phyloP scores from a whole-genome alignment of 2,113 vertebrate species.

The Formicarius rufipectus region DNA sequence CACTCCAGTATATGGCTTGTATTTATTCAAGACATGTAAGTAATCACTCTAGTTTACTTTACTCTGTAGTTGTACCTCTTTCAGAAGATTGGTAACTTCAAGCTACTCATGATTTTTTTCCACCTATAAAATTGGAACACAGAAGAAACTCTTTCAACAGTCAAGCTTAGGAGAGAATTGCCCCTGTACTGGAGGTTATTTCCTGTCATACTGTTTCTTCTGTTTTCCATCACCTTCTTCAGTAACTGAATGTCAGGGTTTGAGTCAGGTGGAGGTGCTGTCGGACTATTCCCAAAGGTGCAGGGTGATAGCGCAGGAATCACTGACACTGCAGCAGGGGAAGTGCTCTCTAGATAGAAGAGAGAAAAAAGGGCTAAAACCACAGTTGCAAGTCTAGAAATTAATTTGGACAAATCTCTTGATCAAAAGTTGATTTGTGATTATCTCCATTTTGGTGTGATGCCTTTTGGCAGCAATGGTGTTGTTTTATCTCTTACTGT shows the following conservation, averaged over 20 bases:
- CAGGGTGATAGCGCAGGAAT: not conserved
- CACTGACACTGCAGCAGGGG: not conserved
- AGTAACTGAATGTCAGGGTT: not conserved
- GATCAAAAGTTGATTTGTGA: not conserved
- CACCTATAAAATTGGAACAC: not conserved
- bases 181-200: not conserved
- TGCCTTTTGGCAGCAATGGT: not conserved
- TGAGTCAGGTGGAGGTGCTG: not conserved
- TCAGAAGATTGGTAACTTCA: not conserved
- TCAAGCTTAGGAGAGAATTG: not conserved
- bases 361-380: not conserved
- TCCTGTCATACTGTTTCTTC: not conserved
- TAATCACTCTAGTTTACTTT: not conserved
- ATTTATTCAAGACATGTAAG: not conserved
- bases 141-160: not conserved
- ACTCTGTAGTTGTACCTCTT: not conserved
- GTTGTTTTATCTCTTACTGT: not conserved
- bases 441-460: not conserved
- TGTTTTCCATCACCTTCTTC: not conserved
- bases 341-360: not conserved
- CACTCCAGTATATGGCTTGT: not conserved
- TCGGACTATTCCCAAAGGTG: not conserved
- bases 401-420: not conserved
- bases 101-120: not conserved
- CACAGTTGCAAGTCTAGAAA: not conserved